Evolutionary conservation across 2,113 vertebrate species (phyloP).

Genomic region (Gallinago media): DNA sequence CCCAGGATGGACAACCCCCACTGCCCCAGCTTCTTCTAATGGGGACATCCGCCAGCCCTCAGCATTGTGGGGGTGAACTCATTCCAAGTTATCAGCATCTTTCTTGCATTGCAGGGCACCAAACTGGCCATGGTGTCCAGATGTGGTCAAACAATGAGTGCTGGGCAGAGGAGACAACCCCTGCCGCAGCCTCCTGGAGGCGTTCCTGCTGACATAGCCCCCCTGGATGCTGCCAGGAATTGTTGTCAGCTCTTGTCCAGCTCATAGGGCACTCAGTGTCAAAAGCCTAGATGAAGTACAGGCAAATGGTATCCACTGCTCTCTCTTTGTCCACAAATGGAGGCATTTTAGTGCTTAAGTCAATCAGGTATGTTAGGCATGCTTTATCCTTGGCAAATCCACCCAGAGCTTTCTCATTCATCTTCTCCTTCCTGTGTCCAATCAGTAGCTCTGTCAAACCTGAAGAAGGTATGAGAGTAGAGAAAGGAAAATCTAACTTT

Average conservation of each 20-base stretch:
- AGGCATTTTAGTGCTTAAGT: not conserved
- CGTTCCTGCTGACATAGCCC: not conserved
- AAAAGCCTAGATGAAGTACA: not conserved
- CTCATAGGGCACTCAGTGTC: not conserved
- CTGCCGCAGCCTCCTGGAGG: fast-evolving
- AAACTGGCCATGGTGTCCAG: fast-evolving
- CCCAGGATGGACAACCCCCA: not conserved
- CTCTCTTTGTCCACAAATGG: not conserved
- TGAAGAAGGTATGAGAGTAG: not conserved
- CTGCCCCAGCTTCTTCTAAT: not conserved
- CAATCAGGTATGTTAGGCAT: not conserved
- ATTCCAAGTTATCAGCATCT: not conserved
- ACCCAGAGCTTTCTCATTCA: not conserved
- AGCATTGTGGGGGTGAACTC: fast-evolving
- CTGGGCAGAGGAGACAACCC: not conserved
- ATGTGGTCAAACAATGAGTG: fast-evolving
- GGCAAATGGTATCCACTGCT: not conserved
- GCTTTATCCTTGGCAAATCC: not conserved
- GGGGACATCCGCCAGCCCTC: too few relatives aligned
- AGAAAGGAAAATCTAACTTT: not conserved
- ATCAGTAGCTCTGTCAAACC: not conserved
- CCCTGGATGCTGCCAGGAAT: not conserved
- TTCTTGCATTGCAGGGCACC: not conserved
- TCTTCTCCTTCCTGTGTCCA: not conserved
- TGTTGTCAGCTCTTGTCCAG: not conserved